Evolutionary conservation across 2,888 invertebrate species (phyloP), one percentile per base, ranked within the genome.

Genomic region (Lepidochitona cinerea): DNA sequence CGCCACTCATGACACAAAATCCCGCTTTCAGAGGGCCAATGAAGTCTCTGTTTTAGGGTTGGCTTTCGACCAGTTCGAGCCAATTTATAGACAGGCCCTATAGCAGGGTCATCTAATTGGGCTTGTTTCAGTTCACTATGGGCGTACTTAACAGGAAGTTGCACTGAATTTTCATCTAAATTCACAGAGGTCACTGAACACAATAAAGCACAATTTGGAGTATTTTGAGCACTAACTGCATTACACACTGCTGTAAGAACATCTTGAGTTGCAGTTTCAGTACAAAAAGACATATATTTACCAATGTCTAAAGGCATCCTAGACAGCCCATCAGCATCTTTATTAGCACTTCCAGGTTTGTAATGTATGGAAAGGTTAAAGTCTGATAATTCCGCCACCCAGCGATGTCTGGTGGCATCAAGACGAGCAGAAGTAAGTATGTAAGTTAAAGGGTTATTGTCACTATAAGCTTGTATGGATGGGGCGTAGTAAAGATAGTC

Each of bases 371-470:
- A n/a, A n/a, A 68, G 41, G 18, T 29, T 6, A 32, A 23, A 68
- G 33, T 37, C 12, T 6, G 49, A 7, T 18, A 68, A 41, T 18
- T 23, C 68, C 14, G 37, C 41, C 7, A 68, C n/a, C 70, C 53
- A 70, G 26, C 70, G 5, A 4, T 70, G 70, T n/a, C 70, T 26
- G n/a, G 70, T 70, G 18, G 29, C 29, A 35, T 70, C 70, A 26
- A 70, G 29, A 14, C 29, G 23, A 7, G 70, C 70, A 5, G 70
- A 70, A 7, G 53, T 54, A 1, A 70, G 59, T n/a, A 59, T 26
- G 32, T 70, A 70, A 7, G 70, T 70, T 2, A 70, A 37, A 3
- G 41, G 68, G 32, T 68, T 68, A 5, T 68, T 68, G 3, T 68
- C 68, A 3, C 26, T 68, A 1, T 23, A n/a, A 49, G 49, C 68